Evolutionary conservation across 2,797 vertebrate species (phyloP).

Genomic region (Amblyraja radiata): DNA sequence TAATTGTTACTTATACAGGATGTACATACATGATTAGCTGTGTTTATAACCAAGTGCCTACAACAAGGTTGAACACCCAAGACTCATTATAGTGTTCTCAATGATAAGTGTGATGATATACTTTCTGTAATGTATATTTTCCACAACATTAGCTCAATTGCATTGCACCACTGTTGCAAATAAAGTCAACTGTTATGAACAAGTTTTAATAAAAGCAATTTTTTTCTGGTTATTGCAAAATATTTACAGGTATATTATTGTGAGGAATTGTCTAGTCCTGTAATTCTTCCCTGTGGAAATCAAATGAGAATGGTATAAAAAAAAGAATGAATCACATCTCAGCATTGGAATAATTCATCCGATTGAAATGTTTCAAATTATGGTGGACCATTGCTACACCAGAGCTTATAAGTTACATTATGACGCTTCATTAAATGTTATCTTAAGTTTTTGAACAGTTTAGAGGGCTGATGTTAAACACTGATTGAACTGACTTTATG

Average conservation of each 20-base stretch:
- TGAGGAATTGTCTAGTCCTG: neutral
- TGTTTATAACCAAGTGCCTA: neutral
- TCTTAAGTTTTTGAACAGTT: neutral
- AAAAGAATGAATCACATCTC: neutral
- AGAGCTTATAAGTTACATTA: neutral
- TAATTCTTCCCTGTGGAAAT: neutral
- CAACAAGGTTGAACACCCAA: neutral
- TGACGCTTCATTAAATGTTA: neutral
- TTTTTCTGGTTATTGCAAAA: neutral
- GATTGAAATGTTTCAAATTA: neutral
- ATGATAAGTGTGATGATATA: neutral
- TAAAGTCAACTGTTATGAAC: neutral
- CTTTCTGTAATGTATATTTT: constrained; percentile 3
- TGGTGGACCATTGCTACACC: neutral
- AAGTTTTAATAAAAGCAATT: neutral
- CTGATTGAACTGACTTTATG: neutral
- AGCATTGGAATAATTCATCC: neutral
- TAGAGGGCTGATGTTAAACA: too few relatives aligned
- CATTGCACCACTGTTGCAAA: neutral
- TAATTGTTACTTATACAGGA: neutral
- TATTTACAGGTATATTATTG: neutral
- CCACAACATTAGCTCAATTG: constrained; percentile 19
- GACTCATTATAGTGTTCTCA: neutral
- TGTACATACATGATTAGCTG: neutral
- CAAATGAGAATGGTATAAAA: neutral